Evolutionary conservation across 2,797 vertebrate species (phyloP).

Genomic region (Chiroxiphia lanceolata): DNA sequence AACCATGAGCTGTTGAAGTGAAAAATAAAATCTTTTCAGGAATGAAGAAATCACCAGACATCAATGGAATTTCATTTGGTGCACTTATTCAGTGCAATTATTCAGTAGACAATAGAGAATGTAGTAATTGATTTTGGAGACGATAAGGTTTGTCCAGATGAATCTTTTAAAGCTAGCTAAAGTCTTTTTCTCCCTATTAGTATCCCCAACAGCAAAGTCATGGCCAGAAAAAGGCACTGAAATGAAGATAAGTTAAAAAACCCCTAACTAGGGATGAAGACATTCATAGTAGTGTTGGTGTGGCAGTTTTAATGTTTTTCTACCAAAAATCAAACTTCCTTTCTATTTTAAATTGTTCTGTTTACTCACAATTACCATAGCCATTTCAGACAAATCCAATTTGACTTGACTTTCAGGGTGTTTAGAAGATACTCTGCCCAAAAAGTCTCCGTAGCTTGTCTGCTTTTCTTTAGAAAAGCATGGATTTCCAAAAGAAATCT

Average conservation of each 20-base stretch:
- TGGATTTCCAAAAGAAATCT: not conserved
- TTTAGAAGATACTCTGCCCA: not conserved
- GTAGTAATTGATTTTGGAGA: slow-evolving; percentile 18
- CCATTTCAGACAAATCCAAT: not conserved
- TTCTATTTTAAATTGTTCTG: not conserved
- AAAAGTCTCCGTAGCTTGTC: not conserved
- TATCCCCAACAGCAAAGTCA: not conserved
- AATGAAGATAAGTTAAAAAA: not conserved
- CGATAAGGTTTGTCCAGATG: slow-evolving; percentile 5
- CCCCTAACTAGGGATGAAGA: not conserved
- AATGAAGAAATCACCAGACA: slow-evolving; percentile 22
- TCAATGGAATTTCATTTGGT: slow-evolving; percentile 16
- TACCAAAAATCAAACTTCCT: not conserved
- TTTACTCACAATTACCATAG: not conserved
- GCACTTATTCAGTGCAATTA: not conserved
- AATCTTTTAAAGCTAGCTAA: not conserved
- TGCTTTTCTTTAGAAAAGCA: not conserved
- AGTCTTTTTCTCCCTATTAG: not conserved
- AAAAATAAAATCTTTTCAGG: not conserved
- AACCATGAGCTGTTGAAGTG: slow-evolving; percentile 6
- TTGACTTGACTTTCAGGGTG: not conserved
- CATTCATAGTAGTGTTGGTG: not conserved
- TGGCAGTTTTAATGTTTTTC: not conserved
- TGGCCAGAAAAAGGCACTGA: not conserved
- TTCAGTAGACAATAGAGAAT: slow-evolving; percentile 18